These are phyloP conservation scores for Cremastinae sp. DNA, from an alignment of 2,888 invertebrate genomes.

Conservation along the genomic window DNA sequence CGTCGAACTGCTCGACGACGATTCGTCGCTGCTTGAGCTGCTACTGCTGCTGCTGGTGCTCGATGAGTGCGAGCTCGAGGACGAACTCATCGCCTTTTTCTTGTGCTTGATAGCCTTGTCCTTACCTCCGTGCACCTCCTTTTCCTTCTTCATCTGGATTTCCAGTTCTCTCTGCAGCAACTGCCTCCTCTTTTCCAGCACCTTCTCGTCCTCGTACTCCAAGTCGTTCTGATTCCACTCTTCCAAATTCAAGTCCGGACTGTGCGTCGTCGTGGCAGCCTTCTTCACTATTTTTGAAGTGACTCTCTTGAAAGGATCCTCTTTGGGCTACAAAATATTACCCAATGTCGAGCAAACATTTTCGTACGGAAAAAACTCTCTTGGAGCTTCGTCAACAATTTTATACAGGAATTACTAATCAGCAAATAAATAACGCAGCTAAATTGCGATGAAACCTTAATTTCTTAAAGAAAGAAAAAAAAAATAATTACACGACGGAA, in stretches of 20 bases:
- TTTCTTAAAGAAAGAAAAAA: constrained; percentile 24
- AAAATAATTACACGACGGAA: constrained; percentile 12
- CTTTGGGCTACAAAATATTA: constrained; percentile 79
- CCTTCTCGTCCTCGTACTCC: constrained; percentile 91
- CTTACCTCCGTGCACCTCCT: constrained; percentile 85
- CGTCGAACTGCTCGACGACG: constrained; percentile 82
- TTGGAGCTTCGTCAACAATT: background rate
- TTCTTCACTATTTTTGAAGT: constrained; percentile 85
- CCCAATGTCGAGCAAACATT: constrained; percentile 18
- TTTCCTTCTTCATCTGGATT: constrained; percentile 89
- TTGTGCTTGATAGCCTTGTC: constrained; percentile 84
- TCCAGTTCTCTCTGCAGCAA: constrained; percentile 90
- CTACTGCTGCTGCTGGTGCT: constrained; percentile 85
- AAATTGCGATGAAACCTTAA: constrained; percentile 1
- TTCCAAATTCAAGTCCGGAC: constrained; percentile 86
- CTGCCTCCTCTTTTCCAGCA: constrained; percentile 88
- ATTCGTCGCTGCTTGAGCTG: constrained; percentile 84
- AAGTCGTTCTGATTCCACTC: constrained; percentile 90
- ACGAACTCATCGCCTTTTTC: constrained; percentile 86
- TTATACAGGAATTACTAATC: constrained; percentile 16
- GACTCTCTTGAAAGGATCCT: constrained; percentile 85
- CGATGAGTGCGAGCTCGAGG: constrained; percentile 85
- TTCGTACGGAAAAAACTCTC: background rate
- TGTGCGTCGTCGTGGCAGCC: constrained; percentile 77
- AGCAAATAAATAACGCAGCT: constrained; percentile 29